These are phyloP conservation scores for Morpho achilles DNA, from an alignment of 2,888 invertebrate species.

Conservation along the genomic window DNA sequence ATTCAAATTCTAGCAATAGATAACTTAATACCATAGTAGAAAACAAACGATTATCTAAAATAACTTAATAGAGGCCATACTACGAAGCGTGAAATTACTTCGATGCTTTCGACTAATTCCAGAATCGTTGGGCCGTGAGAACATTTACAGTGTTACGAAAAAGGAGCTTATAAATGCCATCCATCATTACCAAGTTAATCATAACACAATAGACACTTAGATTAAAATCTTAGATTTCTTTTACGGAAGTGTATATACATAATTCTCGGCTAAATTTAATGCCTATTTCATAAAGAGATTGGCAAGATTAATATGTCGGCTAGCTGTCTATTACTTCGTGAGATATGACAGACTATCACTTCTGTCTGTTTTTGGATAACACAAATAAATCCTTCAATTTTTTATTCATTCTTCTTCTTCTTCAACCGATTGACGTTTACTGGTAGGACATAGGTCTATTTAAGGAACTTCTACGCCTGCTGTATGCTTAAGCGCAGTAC, in stretches of 20 bases:
- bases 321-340: too few relatives aligned
- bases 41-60: constrained; percentile 14
- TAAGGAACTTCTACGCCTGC: too few relatives aligned
- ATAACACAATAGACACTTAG: constrained; percentile 3
- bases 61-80: constrained; percentile 27
- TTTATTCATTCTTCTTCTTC: too few relatives aligned
- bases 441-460: too few relatives aligned
- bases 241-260: background rate
- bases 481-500: too few relatives aligned
- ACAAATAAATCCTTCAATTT: too few relatives aligned
- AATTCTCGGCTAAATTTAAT: too few relatives aligned
- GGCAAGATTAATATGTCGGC: too few relatives aligned
- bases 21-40: background rate
- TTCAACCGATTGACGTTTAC: too few relatives aligned
- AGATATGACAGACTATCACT: too few relatives aligned
- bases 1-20: constrained; percentile 2
- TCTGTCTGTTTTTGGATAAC: too few relatives aligned
- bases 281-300: too few relatives aligned
- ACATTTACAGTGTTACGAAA: constrained; percentile 21
- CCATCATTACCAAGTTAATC: constrained; percentile 2
- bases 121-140: constrained; percentile 40
- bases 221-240: background rate
- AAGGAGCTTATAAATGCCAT: constrained; percentile 8
- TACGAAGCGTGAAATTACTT: constrained; percentile 47
- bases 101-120: constrained; percentile 33